Evolutionary conservation across 2,113 vertebrate species (phyloP).

Genomic region (Toxotes jaculatrix): DNA sequence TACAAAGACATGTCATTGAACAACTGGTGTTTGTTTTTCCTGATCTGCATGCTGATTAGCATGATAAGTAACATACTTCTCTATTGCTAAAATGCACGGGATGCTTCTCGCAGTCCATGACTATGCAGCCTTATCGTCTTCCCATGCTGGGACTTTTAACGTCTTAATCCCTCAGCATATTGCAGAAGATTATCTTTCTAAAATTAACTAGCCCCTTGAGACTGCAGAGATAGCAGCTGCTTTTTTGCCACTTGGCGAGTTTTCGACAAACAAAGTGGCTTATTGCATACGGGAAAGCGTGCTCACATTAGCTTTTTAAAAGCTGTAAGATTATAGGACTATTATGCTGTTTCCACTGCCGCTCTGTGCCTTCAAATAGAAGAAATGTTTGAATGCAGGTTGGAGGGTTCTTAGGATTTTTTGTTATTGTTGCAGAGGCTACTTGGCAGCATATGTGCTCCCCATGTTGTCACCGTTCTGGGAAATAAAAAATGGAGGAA

Average conservation of each 20-base stretch:
- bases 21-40: slow-evolving; percentile 75
- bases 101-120: slow-evolving; percentile 43
- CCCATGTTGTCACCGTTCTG: slow-evolving; percentile 49
- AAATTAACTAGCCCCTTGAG: slow-evolving; percentile 82
- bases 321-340: slow-evolving; percentile 53
- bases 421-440: slow-evolving; percentile 31
- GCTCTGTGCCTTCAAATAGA: slow-evolving; percentile 41
- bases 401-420: slow-evolving; percentile 35
- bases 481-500: slow-evolving; percentile 55
- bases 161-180: slow-evolving; percentile 81
- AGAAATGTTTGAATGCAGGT: slow-evolving; percentile 43
- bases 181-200: slow-evolving; percentile 85
- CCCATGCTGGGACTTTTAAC: slow-evolving; percentile 71
- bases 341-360: slow-evolving; percentile 43
- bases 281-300: slow-evolving; percentile 59
- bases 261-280: slow-evolving; percentile 80
- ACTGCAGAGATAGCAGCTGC: slow-evolving; percentile 81
- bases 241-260: slow-evolving; percentile 77
- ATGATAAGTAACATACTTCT: slow-evolving; percentile 45
- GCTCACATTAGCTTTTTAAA: slow-evolving; percentile 66
- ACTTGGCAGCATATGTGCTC: slow-evolving; percentile 55
- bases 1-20: slow-evolving; percentile 62
- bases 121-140: slow-evolving; percentile 64
- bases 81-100: slow-evolving; percentile 55
- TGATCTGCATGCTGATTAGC: slow-evolving; percentile 71